Evolutionary conservation across 2,797 vertebrate genomes (phyloP).

Genomic region (Borostomias antarcticus): DNA sequence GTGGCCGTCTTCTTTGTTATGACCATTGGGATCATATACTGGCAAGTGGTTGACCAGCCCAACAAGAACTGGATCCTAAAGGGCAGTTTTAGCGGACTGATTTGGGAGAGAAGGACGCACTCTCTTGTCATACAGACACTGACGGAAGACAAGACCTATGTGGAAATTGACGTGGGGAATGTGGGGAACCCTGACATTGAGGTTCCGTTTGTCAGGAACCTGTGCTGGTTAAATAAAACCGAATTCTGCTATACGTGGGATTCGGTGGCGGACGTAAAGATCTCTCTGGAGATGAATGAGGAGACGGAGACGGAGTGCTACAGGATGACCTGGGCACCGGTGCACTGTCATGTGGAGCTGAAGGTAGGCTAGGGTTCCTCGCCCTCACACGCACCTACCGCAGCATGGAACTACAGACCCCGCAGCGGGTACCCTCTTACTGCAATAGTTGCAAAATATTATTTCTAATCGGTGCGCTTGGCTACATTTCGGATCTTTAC

Average conservation of each 20-base stretch:
- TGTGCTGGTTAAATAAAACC: slow-evolving; percentile 87
- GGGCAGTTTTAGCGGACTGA: slow-evolving; percentile 82
- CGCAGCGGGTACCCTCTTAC: no score
- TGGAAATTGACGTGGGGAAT: slow-evolving; percentile 81
- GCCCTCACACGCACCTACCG: background rate
- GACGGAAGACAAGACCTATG: slow-evolving; percentile 78
- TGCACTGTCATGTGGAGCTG: slow-evolving; percentile 82
- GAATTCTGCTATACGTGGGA: slow-evolving; percentile 93
- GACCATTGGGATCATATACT: slow-evolving; percentile 94
- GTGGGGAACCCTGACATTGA: slow-evolving; percentile 79
- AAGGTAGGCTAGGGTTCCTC: slow-evolving; percentile 73
- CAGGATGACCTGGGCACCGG: slow-evolving; percentile 83
- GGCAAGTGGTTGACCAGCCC: slow-evolving; percentile 93
- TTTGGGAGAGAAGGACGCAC: slow-evolving; percentile 87
- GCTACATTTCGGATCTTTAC: no score
- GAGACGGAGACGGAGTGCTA: slow-evolving; percentile 85
- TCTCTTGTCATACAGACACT: slow-evolving; percentile 85
- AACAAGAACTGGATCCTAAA: slow-evolving; percentile 92
- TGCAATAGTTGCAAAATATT: no score
- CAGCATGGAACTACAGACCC: no score
- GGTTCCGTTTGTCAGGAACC: slow-evolving; percentile 85
- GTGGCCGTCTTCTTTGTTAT: slow-evolving; percentile 91
- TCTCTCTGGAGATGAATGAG: slow-evolving; percentile 77
- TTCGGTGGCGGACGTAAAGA: slow-evolving; percentile 82
- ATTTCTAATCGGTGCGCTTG: no score